Conservation (phyloP, 2,113 vertebrate genomes). For the Formicarius rufipectus region DNA sequence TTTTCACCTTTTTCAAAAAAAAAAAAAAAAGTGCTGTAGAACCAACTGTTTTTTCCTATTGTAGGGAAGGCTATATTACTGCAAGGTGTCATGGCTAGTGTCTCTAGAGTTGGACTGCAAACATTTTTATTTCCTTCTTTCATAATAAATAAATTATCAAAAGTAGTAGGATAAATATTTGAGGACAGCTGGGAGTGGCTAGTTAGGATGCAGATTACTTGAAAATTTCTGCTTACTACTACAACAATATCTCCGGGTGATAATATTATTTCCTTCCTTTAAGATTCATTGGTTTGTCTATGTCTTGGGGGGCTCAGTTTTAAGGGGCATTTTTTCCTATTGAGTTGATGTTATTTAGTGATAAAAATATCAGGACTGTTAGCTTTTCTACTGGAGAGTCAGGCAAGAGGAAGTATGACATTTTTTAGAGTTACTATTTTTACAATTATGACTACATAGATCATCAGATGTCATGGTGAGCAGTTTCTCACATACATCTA, state of each 20-base stretch:
- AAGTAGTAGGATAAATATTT: neutral
- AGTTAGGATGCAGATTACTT: neutral
- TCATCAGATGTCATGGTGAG: neutral
- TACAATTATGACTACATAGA: neutral
- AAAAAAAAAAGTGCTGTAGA: neutral
- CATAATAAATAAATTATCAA: neutral
- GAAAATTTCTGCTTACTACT: neutral
- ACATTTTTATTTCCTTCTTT: neutral
- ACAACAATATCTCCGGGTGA: neutral
- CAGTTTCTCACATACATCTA: neutral
- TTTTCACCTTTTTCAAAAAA: neutral
- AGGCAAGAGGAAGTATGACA: neutral
- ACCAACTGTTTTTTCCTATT: neutral
- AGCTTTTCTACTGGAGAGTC: neutral
- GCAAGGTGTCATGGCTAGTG: neutral
- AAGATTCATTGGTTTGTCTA: neutral
- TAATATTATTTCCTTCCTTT: neutral
- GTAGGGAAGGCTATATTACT: neutral
- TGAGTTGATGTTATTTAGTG: neutral
- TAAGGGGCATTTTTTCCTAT: neutral
- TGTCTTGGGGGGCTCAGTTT: neutral
- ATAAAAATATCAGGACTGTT: neutral
- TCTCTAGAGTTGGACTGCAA: neutral
- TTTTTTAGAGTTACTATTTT: constrained; percentile 13
- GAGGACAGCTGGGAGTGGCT: neutral